Percentiles rank a stretch among this genome's conserved stretches.
Evolutionary conservation across 2,888 invertebrate genomes (phyloP).

Genomic region (Atethmia centrago): DNA sequence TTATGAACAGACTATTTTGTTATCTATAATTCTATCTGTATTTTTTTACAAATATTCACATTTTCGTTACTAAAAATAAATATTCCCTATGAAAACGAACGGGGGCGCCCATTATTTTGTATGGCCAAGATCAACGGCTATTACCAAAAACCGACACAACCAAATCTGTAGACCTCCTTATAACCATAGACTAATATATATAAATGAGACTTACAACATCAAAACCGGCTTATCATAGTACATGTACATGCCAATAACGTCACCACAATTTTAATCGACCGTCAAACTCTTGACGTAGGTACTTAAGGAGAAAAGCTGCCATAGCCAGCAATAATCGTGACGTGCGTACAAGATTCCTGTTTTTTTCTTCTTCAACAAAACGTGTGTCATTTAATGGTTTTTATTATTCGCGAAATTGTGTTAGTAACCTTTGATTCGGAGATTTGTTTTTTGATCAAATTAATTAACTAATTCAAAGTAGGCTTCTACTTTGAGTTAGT

Average conservation of each 20-base stretch:
- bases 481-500: not conserved
- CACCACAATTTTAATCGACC: constrained; percentile 2
- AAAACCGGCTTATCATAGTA: constrained; percentile 1
- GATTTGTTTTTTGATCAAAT: too few species aligned
- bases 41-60: too few species aligned
- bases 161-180: constrained; percentile 1
- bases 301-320: constrained; percentile 10
- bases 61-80: too few species aligned
- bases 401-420: constrained; percentile 6
- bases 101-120: too few species aligned
- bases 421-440: not conserved
- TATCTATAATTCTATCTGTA: too few species aligned
- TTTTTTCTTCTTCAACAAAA: not conserved
- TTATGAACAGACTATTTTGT: too few species aligned
- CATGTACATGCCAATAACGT: constrained; percentile 12
- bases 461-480: too few species aligned
- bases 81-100: too few species aligned
- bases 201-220: too few species aligned
- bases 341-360: not conserved
- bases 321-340: not conserved
- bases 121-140: too few species aligned
- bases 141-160: not conserved
- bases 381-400: not conserved
- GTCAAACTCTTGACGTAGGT: constrained; percentile 17
- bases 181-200: too few species aligned